A percentile compares a stretch with the other conserved stretches of the same genome.
Evolutionary conservation across 2,113 vertebrate genomes (phyloP).

Genomic region (Leucosticte australis): DNA sequence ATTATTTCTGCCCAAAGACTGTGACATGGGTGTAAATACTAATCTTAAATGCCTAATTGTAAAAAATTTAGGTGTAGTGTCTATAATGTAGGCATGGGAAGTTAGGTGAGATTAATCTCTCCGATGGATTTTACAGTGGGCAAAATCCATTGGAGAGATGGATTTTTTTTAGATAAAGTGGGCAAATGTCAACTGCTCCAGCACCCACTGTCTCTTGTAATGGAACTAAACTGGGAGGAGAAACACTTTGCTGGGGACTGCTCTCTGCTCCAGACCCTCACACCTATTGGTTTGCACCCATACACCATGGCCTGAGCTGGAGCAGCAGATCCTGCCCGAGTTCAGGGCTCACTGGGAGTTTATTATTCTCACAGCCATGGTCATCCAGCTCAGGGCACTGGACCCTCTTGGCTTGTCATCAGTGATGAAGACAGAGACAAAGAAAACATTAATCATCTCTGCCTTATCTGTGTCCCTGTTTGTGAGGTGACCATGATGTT

Average conservation of each 20-base stretch:
- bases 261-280: background rate
- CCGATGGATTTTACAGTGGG: background rate
- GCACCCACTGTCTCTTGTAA: background rate
- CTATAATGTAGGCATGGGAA: background rate
- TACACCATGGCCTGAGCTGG: background rate
- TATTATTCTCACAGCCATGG: background rate
- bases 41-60: background rate
- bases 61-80: background rate
- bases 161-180: background rate
- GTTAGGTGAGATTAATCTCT: background rate
- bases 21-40: background rate
- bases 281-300: background rate
- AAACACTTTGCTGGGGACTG: background rate
- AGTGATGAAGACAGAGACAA: background rate
- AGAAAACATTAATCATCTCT: background rate
- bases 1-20: background rate
- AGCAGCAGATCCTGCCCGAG: background rate
- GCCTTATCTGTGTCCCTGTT: background rate
- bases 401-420: background rate
- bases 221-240: background rate
- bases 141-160: too few relatives aligned
- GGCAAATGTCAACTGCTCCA: background rate
- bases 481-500: background rate
- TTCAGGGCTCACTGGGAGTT: background rate
- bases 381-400: background rate